These are phyloP conservation scores for Bostrychus sinensis DNA, from an alignment of 2,113 vertebrate genomes.

Conservation along the genomic window DNA sequence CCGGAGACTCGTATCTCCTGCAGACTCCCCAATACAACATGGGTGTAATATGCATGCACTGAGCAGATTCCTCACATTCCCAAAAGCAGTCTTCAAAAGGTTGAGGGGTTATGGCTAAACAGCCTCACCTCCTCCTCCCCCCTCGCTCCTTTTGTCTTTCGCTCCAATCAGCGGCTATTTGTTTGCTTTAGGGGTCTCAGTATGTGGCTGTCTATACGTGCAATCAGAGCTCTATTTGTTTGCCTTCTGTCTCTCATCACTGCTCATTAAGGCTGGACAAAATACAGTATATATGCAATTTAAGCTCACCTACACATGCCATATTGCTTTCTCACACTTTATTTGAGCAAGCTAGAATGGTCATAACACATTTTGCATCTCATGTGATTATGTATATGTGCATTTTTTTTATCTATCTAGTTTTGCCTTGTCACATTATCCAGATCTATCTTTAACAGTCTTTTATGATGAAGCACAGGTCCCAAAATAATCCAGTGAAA, in stretches of 20 bases:
- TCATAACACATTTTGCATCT: too few species aligned
- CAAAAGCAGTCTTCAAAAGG: constrained; percentile 30
- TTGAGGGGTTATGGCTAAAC: constrained; percentile 61
- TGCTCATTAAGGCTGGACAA: constrained; percentile 22
- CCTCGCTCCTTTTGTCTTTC: constrained; percentile 42
- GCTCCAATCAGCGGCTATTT: constrained; percentile 63
- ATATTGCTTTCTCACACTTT: too few species aligned
- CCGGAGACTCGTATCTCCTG: constrained; percentile 47
- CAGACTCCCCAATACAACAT: constrained; percentile 33
- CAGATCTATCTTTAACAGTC: too few species aligned
- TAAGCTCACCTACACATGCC: background rate
- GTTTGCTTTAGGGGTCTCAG: constrained; percentile 58
- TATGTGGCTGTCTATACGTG: constrained; percentile 18
- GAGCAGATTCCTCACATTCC: constrained; percentile 71
- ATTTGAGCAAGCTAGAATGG: too few species aligned
- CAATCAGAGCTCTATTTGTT: constrained; percentile 43
- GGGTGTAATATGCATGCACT: constrained; percentile 33
- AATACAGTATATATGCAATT: background rate
- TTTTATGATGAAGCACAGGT: too few species aligned
- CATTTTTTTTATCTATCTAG: too few species aligned
- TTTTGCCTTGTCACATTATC: too few species aligned
- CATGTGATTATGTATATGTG: too few species aligned
- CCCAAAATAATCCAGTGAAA: too few species aligned
- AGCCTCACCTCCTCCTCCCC: constrained; percentile 45
- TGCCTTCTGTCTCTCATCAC: constrained; percentile 32